Evolutionary conservation across 2,888 invertebrate species (phyloP).

Genomic region (Ophraella communa): DNA sequence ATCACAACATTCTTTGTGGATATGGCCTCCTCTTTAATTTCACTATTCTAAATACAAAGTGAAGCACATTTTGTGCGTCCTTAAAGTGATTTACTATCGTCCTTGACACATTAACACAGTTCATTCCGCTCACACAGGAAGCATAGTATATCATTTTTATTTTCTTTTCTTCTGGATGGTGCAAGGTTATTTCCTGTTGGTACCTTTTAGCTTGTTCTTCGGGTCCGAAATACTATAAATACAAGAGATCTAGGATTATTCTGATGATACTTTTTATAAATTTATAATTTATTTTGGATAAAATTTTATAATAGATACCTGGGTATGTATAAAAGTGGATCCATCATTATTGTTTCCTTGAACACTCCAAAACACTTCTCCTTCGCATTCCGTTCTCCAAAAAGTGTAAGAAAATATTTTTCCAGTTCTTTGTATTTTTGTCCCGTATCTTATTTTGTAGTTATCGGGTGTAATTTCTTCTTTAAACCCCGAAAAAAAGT

Average conservation of each 20-base stretch:
- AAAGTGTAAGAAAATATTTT: constrained; percentile 57
- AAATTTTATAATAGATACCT: not conserved
- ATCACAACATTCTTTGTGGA: constrained; percentile 45
- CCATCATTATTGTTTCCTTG: constrained; percentile 55
- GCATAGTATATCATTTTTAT: constrained; percentile 55
- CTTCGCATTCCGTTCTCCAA: constrained; percentile 55
- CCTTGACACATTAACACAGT: constrained; percentile 54
- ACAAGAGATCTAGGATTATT: not conserved
- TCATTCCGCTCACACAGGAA: constrained; percentile 51
- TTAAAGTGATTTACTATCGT: constrained; percentile 54
- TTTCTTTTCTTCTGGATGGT: constrained; percentile 54
- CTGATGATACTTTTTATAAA: not conserved
- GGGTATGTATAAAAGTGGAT: constrained; percentile 53
- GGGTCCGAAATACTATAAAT: constrained; percentile 52
- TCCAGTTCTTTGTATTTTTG: constrained; percentile 50
- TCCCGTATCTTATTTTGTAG: constrained; percentile 52
- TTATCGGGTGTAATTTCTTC: constrained; percentile 48
- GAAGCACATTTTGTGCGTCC: constrained; percentile 52
- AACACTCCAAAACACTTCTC: constrained; percentile 57
- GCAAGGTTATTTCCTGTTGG: constrained; percentile 54
- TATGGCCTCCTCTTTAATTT: constrained; percentile 50
- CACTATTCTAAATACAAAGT: constrained; percentile 53
- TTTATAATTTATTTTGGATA: not conserved
- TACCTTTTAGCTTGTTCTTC: constrained; percentile 50
- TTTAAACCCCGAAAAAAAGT: constrained; percentile 46